Evolutionary conservation across 2,888 invertebrate species (phyloP).

Genomic region (Orchesella flavescens): DNA sequence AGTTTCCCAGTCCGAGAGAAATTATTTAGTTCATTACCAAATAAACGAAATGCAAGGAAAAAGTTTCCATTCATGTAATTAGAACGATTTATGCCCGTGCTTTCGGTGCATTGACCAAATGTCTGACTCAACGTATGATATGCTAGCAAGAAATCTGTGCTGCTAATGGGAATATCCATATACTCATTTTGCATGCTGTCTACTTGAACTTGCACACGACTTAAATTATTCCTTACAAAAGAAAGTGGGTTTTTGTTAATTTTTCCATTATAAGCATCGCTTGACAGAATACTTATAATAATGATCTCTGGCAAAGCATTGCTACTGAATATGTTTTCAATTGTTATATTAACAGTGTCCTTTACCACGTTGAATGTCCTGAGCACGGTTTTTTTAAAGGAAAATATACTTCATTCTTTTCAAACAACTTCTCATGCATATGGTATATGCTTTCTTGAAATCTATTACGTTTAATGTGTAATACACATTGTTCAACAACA

Average conservation of each 20-base stretch:
- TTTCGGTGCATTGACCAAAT: background rate
- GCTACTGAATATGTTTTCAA: slow-evolving; percentile 11
- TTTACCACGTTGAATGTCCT: background rate
- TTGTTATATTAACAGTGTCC: background rate
- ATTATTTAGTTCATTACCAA: background rate
- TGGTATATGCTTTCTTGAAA: background rate
- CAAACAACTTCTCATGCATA: background rate
- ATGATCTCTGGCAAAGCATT: slow-evolving; percentile 5
- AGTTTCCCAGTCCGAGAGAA: background rate
- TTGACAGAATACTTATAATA: background rate
- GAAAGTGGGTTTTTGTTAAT: background rate
- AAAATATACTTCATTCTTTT: background rate
- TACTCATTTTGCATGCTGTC: background rate
- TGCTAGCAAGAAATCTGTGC: background rate
- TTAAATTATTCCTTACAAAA: background rate
- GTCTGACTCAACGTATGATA: background rate
- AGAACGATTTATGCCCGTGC: background rate
- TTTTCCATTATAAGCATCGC: slow-evolving; percentile 18
- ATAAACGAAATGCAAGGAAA: background rate
- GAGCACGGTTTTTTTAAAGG: background rate
- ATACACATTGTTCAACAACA: background rate
- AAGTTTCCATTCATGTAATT: background rate
- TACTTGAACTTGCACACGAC: slow-evolving; percentile 6
- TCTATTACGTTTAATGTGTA: background rate
- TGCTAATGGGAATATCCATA: too few relatives aligned